Base-by-base conservation (phyloP, 1,140 invertebrate species). In the Gonioctena quinquepunctata region DNA sequence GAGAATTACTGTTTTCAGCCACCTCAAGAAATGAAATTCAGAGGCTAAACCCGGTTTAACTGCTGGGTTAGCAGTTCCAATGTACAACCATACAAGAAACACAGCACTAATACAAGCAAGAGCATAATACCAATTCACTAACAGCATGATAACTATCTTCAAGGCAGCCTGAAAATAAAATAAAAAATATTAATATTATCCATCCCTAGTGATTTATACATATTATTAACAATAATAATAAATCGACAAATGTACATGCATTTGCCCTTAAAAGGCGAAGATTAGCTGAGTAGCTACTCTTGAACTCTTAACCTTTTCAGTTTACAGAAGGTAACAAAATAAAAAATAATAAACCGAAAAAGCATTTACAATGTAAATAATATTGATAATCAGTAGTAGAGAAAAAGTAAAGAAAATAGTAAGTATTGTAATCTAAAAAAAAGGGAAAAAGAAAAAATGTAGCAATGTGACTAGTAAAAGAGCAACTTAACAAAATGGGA, bases 121-220 rank as follows among this genome's bases (percentile, higher is more conserved):
- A 26, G 96, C 94, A 83, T 97, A 97, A 26, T 90, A 89, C 94
- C 95, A 98, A 80, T 97, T 91, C 3, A 98, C 95, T 64, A 96
- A 85, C 79, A 98, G 90, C 94, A 98, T 97, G 63, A 98, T 92
- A 3, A 94, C 78, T 1, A 98, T 77, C 83, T 97, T 98, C 13
- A 94, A 82, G n/a, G 92, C 81, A 11, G 91, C 91, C 94, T 96
- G 83, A 87, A 87, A 81, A 72, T 11, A 11, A 42, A 42, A 42
- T n/a, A n/a, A n/a, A n/a, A n/a, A 63, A 3, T 16, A 2, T 3
- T 48, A 49, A n/a, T 49, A 7, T 42, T 42, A 7, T 42, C 33
- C 33, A n/a, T n/a, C n/a, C n/a, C n/a, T n/a, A n/a, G n/a, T n/a
- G n/a, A n/a, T n/a, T n/a, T n/a, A n/a, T n/a, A n/a, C n/a, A n/a